phyloP scores from a whole-genome alignment of 2,797 vertebrate species.

The Podargus strigoides region DNA sequence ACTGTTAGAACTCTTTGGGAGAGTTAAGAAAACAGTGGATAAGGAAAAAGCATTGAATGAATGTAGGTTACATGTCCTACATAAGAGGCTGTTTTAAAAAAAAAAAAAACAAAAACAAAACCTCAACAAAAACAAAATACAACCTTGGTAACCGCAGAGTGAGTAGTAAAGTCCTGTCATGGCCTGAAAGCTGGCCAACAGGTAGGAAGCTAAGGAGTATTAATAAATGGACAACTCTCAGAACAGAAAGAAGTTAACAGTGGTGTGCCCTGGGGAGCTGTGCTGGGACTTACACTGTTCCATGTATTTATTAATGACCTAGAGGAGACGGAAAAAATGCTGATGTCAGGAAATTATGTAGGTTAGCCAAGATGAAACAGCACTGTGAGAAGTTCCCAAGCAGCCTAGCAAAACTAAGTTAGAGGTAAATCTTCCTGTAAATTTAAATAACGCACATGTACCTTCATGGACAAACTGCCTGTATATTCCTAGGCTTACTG shows the following conservation, averaged over 20 bases:
- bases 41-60: background rate
- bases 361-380: conserved; percentile 43
- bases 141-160: background rate
- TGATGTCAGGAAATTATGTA: conserved; percentile 54
- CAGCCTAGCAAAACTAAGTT: conserved; percentile 27
- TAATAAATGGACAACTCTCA: background rate
- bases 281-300: background rate
- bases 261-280: background rate
- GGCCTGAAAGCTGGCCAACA: background rate
- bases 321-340: conserved; percentile 26
- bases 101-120: background rate
- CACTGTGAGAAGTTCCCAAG: background rate
- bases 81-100: background rate
- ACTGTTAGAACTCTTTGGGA: background rate
- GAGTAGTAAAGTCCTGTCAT: background rate
- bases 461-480: background rate
- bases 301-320: conserved; percentile 38
- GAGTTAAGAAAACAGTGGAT: background rate
- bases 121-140: background rate
- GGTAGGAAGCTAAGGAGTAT: background rate
- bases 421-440: background rate
- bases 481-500: background rate
- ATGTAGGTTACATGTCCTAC: background rate
- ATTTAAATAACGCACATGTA: background rate
- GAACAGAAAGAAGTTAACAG: background rate